These are phyloP conservation scores for Hetaerina titia DNA, from an alignment of 2,888 invertebrate species.

Conservation along the genomic window DNA sequence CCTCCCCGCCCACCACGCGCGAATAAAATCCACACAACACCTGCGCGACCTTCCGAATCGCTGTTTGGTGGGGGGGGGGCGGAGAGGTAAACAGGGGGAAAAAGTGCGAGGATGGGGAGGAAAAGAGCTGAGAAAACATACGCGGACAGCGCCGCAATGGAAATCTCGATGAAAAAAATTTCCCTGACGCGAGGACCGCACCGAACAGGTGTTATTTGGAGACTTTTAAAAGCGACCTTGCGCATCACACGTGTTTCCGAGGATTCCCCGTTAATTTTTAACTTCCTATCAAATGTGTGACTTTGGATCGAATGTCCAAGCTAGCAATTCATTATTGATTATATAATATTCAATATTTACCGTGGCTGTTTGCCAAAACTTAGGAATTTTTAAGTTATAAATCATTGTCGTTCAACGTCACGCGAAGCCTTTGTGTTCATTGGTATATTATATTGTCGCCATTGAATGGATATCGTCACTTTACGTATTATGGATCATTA, in stretches of 20 bases:
- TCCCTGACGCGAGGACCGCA: neutral
- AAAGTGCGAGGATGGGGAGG: no score
- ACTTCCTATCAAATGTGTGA: neutral
- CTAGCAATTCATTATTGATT: no score
- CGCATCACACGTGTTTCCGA: neutral
- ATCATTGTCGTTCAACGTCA: no score
- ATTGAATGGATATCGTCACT: no score
- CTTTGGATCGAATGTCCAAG: no score
- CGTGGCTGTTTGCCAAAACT: no score
- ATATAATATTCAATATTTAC: no score
- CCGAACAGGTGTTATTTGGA: constrained; percentile 12
- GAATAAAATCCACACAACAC: constrained; percentile 60
- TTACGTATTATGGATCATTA: no score
- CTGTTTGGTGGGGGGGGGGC: neutral
- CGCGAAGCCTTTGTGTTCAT: no score
- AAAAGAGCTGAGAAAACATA: neutral
- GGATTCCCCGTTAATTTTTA: neutral
- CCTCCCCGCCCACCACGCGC: neutral
- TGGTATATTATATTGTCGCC: no score
- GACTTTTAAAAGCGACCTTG: neutral
- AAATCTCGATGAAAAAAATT: neutral
- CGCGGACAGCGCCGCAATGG: neutral
- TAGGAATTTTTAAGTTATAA: no score
- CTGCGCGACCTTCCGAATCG: constrained; percentile 63
- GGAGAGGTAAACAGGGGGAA: neutral